Percentiles rank a stretch among this genome's conserved stretches.
Evolutionary conservation across 2,888 invertebrate genomes (phyloP).

Genomic region (Sarcophaga carnaria): DNA sequence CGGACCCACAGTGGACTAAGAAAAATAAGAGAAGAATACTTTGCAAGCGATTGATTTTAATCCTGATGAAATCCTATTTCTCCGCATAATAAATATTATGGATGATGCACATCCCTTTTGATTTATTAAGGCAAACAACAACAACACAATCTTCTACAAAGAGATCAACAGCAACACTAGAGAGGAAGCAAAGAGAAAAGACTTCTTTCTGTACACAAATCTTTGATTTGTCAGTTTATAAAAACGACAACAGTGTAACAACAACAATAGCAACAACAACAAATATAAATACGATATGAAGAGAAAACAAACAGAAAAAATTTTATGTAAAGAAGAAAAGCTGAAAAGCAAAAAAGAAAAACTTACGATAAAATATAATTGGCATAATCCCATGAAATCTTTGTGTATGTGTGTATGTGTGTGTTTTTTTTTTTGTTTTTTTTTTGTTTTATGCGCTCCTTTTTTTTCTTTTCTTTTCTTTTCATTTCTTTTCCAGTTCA

Average conservation of each 20-base stretch:
- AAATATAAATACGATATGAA: background rate
- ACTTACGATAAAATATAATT: conserved; percentile 72
- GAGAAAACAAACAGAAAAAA: conserved; percentile 3
- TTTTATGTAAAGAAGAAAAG: conserved; percentile 2
- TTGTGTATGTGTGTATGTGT: background rate
- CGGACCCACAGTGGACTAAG: too few species aligned
- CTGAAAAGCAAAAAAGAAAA: conserved; percentile 27
- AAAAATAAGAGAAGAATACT: too few species aligned
- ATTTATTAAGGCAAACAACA: conserved; percentile 48
- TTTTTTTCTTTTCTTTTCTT: background rate
- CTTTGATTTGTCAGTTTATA: conserved; percentile 61
- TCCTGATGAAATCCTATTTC: conserved; percentile 54
- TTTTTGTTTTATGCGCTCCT: conserved; percentile 13
- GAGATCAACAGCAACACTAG: conserved; percentile 5
- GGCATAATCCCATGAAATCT: conserved; percentile 76
- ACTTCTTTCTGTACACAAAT: conserved; percentile 29
- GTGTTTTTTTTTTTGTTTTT: conserved; percentile 56
- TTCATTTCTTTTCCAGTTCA: background rate
- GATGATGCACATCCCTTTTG: conserved; percentile 34
- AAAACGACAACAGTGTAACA: conserved; percentile 7
- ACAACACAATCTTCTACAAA: background rate
- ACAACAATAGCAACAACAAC: conserved; percentile 19
- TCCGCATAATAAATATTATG: conserved; percentile 33
- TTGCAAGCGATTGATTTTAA: conserved; percentile 29
- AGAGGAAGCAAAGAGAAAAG: conserved; percentile 14